Evolutionary conservation across 2,113 vertebrate species (phyloP), one percentile per base, ranked within the genome.

Genomic region (Brienomyrus brachyistius): DNA sequence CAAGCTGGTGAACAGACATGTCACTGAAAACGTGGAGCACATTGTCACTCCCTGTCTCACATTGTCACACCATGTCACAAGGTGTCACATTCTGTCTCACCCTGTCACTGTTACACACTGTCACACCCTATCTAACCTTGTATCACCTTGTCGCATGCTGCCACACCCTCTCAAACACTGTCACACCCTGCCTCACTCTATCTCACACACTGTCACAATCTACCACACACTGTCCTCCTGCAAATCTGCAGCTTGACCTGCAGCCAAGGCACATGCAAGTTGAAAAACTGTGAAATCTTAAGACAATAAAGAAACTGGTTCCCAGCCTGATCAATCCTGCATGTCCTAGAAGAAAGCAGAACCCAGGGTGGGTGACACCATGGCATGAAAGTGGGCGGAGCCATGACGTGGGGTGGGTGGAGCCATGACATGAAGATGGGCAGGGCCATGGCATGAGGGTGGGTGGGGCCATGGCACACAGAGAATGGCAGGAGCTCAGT

Each of bases 401-500:
- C 87, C 23, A 35, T 15, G 66, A 8, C 27, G 13, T 27, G 66
- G 11, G 27, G 35, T 80, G 90, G 88, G 47, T 83, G 52, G 89
- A 80, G 88, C 85, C 62, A 77, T 7, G 5, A 3, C 35, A 43
- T 7, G 13, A 35, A 0, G 31, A 4, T 43, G 70, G 70, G 10
- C 2, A 1, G n/a, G 4, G 70, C 74, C 74, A 80, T 80, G 70
- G 70, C 31, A 77, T 35, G 31, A 77, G 70, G 70, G 70, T 40
- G 70, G 31, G 70, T 0, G 11, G 10, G 11, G 70, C 70, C 70
- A 77, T 77, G 74, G 74, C 74, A 80, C 74, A 80, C 74, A 80
- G 74, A 70, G 48, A 87, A 51, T 86, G 90, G 88, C 59, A 91
- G 62, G 89, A 90, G 86, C 87, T 91, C 94, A 94, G 89, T 93